phyloP scores from a whole-genome alignment of 2,797 vertebrate genomes.

The Clarias pachynema region DNA sequence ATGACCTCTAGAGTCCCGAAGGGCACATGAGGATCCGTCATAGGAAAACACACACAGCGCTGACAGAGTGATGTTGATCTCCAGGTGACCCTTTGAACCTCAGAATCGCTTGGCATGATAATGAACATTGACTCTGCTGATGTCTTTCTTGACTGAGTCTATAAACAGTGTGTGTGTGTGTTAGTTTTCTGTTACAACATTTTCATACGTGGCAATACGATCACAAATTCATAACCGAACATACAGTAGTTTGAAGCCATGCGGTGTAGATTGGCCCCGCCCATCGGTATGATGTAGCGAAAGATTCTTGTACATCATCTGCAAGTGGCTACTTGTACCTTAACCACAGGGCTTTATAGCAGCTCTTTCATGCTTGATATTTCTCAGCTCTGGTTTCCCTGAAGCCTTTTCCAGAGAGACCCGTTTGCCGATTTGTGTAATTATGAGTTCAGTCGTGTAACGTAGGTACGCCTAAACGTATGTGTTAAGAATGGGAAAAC shows the following conservation, averaged over 20 bases:
- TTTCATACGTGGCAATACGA: neutral
- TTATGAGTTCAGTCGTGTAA: neutral
- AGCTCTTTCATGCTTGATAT: neutral
- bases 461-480: neutral
- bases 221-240: neutral
- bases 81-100: slow-evolving; percentile 13
- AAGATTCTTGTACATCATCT: slow-evolving; percentile 4
- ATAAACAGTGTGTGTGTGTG: neutral
- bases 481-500: neutral
- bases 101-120: slow-evolving; percentile 18
- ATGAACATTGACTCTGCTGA: slow-evolving; percentile 33
- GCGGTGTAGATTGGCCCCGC: neutral
- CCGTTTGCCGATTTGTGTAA: neutral
- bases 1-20: neutral
- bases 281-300: neutral
- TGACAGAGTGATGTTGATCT: slow-evolving; percentile 32
- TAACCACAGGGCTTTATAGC: neutral
- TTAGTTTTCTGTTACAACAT: neutral
- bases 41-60: neutral
- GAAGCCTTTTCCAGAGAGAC: neutral
- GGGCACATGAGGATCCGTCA: neutral
- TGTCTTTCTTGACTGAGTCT: neutral
- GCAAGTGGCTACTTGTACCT: slow-evolving; percentile 2
- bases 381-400: neutral
- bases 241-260: neutral